A percentile compares a stretch with the other conserved stretches of the same genome.
phyloP scores from a whole-genome alignment of 2,113 vertebrate species.

The Chaetorhynchus papuensis region DNA sequence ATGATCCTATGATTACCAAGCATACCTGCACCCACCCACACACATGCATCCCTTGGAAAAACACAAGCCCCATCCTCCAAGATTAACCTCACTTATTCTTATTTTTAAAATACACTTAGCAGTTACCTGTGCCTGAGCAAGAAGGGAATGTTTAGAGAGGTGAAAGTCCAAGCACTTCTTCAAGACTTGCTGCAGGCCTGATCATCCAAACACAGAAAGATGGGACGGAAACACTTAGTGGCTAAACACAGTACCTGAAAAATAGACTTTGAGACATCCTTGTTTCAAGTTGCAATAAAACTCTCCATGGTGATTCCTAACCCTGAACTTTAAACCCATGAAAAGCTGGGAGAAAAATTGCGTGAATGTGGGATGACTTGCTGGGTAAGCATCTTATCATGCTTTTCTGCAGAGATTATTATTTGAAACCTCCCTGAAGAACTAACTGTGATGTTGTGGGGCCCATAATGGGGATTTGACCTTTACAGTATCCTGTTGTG shows the following conservation, averaged over 20 bases:
- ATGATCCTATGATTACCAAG: not conserved
- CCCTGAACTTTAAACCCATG: not conserved
- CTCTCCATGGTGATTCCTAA: not conserved
- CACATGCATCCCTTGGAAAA: not conserved
- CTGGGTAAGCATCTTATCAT: not conserved
- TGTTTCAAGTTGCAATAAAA: not conserved
- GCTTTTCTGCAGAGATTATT: not conserved
- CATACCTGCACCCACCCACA: not conserved
- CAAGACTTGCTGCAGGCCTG: not conserved
- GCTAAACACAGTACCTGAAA: not conserved
- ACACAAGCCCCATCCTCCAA: not conserved
- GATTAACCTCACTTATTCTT: not conserved
- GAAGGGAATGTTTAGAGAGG: not conserved
- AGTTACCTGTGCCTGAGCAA: not conserved
- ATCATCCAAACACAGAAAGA: not conserved
- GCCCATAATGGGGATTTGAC: not conserved
- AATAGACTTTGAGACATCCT: not conserved
- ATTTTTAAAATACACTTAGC: not conserved
- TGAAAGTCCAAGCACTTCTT: not conserved
- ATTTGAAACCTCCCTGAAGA: not conserved
- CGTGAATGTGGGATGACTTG: not conserved
- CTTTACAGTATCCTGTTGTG: not conserved
- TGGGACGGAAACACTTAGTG: not conserved
- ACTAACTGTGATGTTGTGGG: not conserved
- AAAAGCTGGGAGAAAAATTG: not conserved